These are phyloP conservation scores for Magallana angulata DNA, from an alignment of 1,140 invertebrate genomes.

Conservation along the genomic window DNA sequence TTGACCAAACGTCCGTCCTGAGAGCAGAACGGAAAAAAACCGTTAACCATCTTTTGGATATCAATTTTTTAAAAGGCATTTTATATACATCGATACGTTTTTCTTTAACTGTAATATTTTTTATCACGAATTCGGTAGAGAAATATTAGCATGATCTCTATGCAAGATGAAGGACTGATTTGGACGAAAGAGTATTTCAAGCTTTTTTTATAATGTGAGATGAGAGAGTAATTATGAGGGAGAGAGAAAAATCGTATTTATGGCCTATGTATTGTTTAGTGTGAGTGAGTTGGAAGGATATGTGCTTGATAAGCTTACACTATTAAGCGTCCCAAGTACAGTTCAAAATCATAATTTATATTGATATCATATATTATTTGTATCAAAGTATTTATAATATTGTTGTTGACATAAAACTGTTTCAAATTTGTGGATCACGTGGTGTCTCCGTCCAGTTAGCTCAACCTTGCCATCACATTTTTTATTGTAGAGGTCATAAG, in stretches of 20 bases:
- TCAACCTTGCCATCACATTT: conserved; percentile 58
- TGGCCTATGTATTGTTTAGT: background rate
- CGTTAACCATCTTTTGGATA: background rate
- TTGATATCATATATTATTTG: conserved; percentile 40
- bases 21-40: background rate
- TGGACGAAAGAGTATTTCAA: conserved; percentile 1
- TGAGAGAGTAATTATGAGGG: conserved; percentile 3
- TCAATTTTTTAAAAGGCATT: conserved; percentile 22
- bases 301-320: conserved; percentile 49
- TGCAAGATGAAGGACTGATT: conserved; percentile 43
- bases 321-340: conserved; percentile 50
- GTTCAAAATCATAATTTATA: conserved; percentile 43
- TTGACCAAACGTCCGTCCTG: conserved; percentile 18
- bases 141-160: conserved; percentile 51
- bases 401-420: conserved; percentile 41
- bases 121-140: conserved; percentile 7
- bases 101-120: background rate
- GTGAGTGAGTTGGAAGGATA: conserved; percentile 27
- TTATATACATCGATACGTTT: conserved; percentile 7
- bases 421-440: conserved; percentile 35
- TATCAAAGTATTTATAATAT: conserved; percentile 47
- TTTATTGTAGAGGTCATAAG: background rate
- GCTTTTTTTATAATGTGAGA: background rate
- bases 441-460: conserved; percentile 56
- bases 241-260: background rate